Conservation (phyloP, 1,140 invertebrate genomes). For the Microplitis demolitor region DNA sequence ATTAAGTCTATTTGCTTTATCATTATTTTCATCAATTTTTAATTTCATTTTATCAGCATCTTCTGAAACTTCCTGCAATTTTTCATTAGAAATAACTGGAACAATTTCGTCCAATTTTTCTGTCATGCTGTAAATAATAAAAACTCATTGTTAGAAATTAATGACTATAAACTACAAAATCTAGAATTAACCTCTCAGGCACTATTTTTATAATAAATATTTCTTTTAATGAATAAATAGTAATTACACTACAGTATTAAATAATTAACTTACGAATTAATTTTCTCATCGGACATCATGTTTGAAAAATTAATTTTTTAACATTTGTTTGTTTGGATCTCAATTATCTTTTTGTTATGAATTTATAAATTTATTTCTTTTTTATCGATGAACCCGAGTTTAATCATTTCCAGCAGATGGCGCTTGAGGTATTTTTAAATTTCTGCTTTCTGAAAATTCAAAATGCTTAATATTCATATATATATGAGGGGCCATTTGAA, state of each 20-base stretch:
- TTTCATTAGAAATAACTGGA: constrained; percentile 22
- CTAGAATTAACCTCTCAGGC: no score
- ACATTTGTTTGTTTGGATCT: neutral
- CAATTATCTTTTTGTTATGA: neutral
- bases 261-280: constrained; percentile 35
- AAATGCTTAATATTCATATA: no score
- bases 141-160: neutral
- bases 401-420: no score
- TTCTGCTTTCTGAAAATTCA: no score
- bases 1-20: constrained; percentile 39
- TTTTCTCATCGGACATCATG: constrained; percentile 46
- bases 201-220: no score
- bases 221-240: neutral
- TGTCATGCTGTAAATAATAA: constrained; percentile 31
- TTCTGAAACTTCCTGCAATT: constrained; percentile 20
- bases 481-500: no score
- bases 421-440: no score
- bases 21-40: constrained; percentile 32
- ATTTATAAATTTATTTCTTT: no score
- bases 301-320: neutral
- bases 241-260: neutral
- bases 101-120: constrained; percentile 28
- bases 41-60: constrained; percentile 33
- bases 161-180: no score
- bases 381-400: no score